phyloP scores from a whole-genome alignment of 53 echinoderm and acorn worm genomes.

The Paracentrotus lividus region DNA sequence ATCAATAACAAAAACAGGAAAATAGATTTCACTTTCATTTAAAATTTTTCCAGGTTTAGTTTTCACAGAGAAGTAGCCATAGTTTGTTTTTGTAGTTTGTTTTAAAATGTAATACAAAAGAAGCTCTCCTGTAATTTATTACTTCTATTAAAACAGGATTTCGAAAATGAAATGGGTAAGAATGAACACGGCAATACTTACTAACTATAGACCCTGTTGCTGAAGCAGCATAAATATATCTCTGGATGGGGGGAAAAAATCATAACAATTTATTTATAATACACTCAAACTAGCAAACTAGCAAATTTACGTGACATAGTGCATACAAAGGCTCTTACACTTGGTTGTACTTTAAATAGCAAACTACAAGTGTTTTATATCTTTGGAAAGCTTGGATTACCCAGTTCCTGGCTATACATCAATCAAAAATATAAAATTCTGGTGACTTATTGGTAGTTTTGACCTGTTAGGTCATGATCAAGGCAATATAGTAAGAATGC shows the following conservation, averaged over 20 bases:
- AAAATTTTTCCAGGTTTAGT: not conserved
- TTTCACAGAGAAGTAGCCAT: not conserved
- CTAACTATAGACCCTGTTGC: conserved; percentile 87
- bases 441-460: no score
- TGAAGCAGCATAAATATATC: conserved; percentile 94
- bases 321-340: not conserved
- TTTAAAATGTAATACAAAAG: not conserved
- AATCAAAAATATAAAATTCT: no score
- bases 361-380: no score
- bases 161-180: not conserved
- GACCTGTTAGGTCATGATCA: no score
- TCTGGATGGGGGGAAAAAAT: conserved; percentile 68
- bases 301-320: not conserved
- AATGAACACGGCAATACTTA: conserved; percentile 67
- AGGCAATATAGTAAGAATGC: not conserved
- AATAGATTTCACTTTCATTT: no score
- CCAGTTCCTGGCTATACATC: no score
- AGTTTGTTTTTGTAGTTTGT: no score
- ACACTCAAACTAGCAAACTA: not conserved
- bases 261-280: not conserved
- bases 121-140: not conserved
- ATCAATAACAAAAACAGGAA: not conserved
- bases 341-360: no score
- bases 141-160: not conserved
- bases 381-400: no score